Conservation (phyloP, 2,113 vertebrate genomes). For the Burhinus bistriatus region DNA sequence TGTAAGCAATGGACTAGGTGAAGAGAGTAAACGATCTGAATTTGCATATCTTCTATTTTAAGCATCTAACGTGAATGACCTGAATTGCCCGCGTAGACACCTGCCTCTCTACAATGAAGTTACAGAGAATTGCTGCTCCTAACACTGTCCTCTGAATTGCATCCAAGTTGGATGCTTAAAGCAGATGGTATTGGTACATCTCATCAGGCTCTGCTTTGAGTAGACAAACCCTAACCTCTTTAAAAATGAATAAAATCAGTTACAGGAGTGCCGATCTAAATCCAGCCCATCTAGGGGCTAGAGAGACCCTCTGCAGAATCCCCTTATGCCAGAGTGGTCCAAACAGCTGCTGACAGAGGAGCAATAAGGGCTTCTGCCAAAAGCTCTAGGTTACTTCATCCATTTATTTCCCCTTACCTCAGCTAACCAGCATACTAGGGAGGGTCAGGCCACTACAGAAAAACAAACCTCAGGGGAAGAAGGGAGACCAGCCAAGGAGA, state of each 20-base stretch:
- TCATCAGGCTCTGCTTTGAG: not conserved
- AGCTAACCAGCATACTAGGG: not conserved
- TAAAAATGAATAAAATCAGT: not conserved
- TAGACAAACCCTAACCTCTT: not conserved
- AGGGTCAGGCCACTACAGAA: not conserved
- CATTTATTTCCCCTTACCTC: not conserved
- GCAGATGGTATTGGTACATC: constrained; percentile 44
- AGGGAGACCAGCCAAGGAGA: not conserved
- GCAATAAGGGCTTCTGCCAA: not conserved
- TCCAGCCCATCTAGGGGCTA: not conserved
- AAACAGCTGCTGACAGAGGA: not conserved
- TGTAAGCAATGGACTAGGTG: not conserved
- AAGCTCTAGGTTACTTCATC: not conserved
- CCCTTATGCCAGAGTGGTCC: not conserved
- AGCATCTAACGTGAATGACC: constrained; percentile 24
- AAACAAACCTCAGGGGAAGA: not conserved
- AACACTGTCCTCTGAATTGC: not conserved
- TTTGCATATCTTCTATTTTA: constrained; percentile 25
- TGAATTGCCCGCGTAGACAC: not conserved
- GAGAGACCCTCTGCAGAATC: not conserved
- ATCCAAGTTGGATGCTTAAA: constrained; percentile 44
- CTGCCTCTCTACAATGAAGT: constrained; percentile 6
- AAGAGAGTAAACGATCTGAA: not conserved
- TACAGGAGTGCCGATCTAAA: not conserved
- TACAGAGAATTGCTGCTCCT: constrained; percentile 5